These are phyloP conservation scores for Mirza zaza DNA, from an alignment of 2,113 vertebrate genomes.

Conservation along the genomic window DNA sequence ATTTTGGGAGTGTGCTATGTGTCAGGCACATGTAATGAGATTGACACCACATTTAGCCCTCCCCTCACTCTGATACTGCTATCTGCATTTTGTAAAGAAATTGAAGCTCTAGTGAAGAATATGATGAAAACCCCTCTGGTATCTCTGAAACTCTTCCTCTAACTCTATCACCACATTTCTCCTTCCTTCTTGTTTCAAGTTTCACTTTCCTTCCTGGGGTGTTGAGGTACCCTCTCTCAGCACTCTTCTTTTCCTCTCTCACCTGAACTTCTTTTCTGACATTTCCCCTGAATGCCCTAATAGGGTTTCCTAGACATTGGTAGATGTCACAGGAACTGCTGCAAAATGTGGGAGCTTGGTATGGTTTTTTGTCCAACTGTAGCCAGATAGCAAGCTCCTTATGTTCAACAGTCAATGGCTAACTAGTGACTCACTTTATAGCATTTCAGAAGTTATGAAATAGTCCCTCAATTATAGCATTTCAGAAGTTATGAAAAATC, in stretches of 20 bases:
- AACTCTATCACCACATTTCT: not conserved
- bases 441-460: not conserved
- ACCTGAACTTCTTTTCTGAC: not conserved
- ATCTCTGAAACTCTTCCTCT: not conserved
- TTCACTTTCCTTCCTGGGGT: not conserved
- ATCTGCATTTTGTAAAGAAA: not conserved
- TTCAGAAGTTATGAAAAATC: not conserved
- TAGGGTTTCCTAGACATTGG: accelerated
- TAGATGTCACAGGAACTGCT: accelerated
- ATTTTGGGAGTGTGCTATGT: not conserved
- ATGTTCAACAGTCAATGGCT: accelerated
- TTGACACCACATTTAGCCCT: not conserved
- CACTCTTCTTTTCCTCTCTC: not conserved
- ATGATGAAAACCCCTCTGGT: not conserved
- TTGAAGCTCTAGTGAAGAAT: not conserved
- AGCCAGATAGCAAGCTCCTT: not conserved
- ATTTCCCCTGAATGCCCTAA: too few species aligned
- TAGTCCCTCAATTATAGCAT: not conserved
- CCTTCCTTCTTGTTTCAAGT: not conserved
- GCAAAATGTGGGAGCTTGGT: not conserved
- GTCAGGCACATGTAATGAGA: not conserved
- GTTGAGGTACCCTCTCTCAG: accelerated
- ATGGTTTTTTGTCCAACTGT: not conserved
- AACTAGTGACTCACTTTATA: not conserved
- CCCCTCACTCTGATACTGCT: not conserved